Conservation (phyloP, 2,797 vertebrate species). For the Semotilus atromaculatus region DNA sequence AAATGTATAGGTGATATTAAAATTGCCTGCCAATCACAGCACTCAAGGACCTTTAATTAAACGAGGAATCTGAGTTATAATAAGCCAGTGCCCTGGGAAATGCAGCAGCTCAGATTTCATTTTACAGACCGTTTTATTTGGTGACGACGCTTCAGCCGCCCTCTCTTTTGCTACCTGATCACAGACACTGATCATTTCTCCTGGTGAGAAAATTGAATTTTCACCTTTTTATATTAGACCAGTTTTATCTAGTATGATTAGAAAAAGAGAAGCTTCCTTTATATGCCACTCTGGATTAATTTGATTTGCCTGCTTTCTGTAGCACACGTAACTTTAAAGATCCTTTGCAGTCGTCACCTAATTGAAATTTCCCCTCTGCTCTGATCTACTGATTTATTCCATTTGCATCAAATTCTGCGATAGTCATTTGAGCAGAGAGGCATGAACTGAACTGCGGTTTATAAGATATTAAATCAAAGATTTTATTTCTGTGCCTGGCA, state of each 20-base stretch:
- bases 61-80: constrained; percentile 61
- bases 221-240: constrained; percentile 57
- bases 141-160: constrained; percentile 63
- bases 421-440: constrained; percentile 44
- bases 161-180: constrained; percentile 64
- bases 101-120: constrained; percentile 64
- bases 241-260: constrained; percentile 60
- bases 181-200: constrained; percentile 66
- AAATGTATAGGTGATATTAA: constrained; percentile 64
- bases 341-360: constrained; percentile 54
- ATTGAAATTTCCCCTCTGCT: constrained; percentile 61
- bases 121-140: constrained; percentile 66
- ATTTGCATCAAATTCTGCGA: constrained; percentile 45
- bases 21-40: constrained; percentile 64
- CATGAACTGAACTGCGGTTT: constrained; percentile 43
- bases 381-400: constrained; percentile 52
- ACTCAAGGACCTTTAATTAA: constrained; percentile 71
- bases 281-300: constrained; percentile 54
- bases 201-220: constrained; percentile 67
- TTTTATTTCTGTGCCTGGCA: constrained; percentile 41
- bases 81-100: constrained; percentile 61
- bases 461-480: constrained; percentile 48
- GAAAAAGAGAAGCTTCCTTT: constrained; percentile 58
- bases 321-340: constrained; percentile 50
- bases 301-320: constrained; percentile 50